A percentile compares a stretch with the other conserved stretches of the same genome.
These are phyloP conservation scores for Sitophilus oryzae DNA, from an alignment of 1,140 invertebrate genomes.

Conservation along the genomic window DNA sequence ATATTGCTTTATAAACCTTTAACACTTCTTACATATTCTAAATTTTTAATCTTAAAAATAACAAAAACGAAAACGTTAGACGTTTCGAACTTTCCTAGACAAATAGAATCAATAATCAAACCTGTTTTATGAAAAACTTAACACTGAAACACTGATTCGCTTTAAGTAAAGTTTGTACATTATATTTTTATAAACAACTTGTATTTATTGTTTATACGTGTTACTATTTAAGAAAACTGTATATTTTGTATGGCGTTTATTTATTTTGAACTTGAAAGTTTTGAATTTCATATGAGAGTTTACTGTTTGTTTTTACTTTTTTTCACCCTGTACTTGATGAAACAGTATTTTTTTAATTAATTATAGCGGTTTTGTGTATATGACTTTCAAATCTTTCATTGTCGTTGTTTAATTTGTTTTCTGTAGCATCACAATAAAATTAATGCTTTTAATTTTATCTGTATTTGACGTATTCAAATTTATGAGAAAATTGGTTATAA, in stretches of 20 bases:
- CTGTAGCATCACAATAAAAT: slow-evolving; percentile 5
- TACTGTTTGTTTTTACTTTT: neutral
- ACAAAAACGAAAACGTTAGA: no score
- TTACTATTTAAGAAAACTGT: slow-evolving; percentile 6
- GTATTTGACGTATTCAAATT: no score
- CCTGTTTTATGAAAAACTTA: neutral
- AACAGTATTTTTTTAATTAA: slow-evolving; percentile 2
- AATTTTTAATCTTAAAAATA: no score
- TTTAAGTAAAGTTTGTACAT: slow-evolving; percentile 35
- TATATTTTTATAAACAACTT: slow-evolving; percentile 41
- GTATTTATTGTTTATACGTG: slow-evolving; percentile 40
- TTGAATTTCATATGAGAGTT: neutral
- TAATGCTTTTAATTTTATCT: neutral
- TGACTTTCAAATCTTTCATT: slow-evolving; percentile 7
- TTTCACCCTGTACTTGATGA: no score
- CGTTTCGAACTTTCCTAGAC: no score
- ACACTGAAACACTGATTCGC: slow-evolving; percentile 1
- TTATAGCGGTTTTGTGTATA: neutral
- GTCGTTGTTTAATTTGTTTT: neutral
- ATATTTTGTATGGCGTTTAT: slow-evolving; percentile 17
- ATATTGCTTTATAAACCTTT: no score
- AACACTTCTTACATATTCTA: no score
- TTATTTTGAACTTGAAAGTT: slow-evolving; percentile 5
- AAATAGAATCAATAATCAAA: neutral
- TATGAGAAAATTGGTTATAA: no score